Evolutionary conservation across 2,113 vertebrate species (phyloP).

Genomic region (Phycodurus eques): DNA sequence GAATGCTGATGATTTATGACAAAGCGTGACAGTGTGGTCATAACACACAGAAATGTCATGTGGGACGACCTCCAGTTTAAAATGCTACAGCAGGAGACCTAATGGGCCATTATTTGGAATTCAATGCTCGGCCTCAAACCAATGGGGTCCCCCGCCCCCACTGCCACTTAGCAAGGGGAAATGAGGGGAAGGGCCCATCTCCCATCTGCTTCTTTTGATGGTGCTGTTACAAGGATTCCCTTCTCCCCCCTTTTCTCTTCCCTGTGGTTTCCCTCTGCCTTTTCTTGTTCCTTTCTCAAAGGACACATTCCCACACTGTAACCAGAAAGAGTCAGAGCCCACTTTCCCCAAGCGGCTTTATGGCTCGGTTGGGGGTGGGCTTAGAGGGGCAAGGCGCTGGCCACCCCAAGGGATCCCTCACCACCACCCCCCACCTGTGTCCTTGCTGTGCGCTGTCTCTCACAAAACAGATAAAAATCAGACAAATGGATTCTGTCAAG

Average conservation of each 20-base stretch:
- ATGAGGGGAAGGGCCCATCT: constrained; percentile 27
- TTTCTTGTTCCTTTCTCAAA: constrained; percentile 36
- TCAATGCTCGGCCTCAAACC: constrained; percentile 27
- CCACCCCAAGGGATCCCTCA: constrained; percentile 34
- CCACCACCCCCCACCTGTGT: constrained; percentile 7
- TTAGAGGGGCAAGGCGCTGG: constrained; percentile 28
- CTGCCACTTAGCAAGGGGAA: constrained; percentile 19
- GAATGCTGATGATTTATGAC: constrained; percentile 59
- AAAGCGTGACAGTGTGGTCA: constrained; percentile 55
- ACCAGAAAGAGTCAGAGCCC: constrained; percentile 39
- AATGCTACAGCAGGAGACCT: constrained; percentile 19
- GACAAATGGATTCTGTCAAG: constrained; percentile 59
- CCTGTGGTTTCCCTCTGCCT: constrained; percentile 34
- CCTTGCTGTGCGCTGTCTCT: constrained; percentile 30
- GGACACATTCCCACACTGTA: constrained; percentile 59
- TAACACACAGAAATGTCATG: constrained; percentile 59
- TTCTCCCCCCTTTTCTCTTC: constrained; percentile 32
- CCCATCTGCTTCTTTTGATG: constrained; percentile 65
- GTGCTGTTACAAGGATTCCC: constrained; percentile 40
- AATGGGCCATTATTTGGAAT: constrained; percentile 51
- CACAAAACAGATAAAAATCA: constrained; percentile 62
- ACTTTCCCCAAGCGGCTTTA: constrained; percentile 55
- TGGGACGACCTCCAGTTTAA: constrained; percentile 37
- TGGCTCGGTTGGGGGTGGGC: constrained; percentile 16
- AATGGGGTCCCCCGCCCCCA: constrained; percentile 25